Conservation (phyloP, 2,113 vertebrate genomes). For the Acanthochromis polyacanthus region DNA sequence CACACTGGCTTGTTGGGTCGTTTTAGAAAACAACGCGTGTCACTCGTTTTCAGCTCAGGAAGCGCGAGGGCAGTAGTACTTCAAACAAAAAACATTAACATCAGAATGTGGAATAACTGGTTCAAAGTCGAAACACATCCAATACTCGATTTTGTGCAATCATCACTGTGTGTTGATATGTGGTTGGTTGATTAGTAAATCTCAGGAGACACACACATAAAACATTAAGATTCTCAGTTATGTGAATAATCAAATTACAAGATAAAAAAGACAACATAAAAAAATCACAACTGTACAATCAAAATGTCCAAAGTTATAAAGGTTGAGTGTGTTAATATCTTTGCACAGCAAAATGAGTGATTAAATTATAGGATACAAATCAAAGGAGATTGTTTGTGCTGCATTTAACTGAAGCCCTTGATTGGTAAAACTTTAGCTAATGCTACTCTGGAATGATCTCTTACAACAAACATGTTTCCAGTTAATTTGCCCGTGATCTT, state of each 20-base stretch:
- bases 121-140: conserved; percentile 29
- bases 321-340: conserved; percentile 11
- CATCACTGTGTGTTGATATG: conserved; percentile 20
- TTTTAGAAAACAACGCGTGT: conserved; percentile 8
- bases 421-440: conserved; percentile 6
- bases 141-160: conserved; percentile 45
- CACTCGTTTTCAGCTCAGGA: conserved; percentile 12
- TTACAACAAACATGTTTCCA: background rate
- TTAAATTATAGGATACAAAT: conserved; percentile 1
- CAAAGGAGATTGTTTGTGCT: conserved; percentile 20
- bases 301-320: conserved; percentile 39
- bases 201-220: background rate
- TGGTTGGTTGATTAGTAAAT: conserved; percentile 12
- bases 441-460: background rate
- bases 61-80: conserved; percentile 8
- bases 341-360: conserved; percentile 22
- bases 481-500: background rate
- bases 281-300: conserved; percentile 44
- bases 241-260: conserved; percentile 4
- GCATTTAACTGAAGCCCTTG: conserved; percentile 51
- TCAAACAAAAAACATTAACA: background rate
- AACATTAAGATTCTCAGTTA: background rate
- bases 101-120: background rate
- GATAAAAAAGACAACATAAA: conserved; percentile 5
- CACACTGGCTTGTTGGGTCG: conserved; percentile 23